Conservation (phyloP, 2,113 vertebrate genomes). For the Trachemys scripta region DNA sequence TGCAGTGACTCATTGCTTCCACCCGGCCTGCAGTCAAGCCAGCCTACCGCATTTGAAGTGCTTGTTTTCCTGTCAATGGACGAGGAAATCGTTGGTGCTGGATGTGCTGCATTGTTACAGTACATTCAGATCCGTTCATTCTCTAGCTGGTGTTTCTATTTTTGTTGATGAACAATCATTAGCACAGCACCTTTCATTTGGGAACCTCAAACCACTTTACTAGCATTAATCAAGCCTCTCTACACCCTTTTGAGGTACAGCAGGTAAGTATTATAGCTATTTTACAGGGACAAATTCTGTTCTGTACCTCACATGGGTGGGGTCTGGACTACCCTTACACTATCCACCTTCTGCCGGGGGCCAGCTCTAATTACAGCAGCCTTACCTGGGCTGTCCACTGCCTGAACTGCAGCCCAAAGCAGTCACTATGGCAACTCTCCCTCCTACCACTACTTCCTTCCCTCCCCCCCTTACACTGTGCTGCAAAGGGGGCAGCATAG, state of each 20-base stretch:
- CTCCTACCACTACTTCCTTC: background rate
- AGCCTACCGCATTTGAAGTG: background rate
- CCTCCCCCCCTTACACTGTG: rapidly evolving
- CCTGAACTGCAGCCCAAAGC: background rate
- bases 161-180: background rate
- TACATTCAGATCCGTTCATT: background rate
- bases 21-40: conserved; percentile 6
- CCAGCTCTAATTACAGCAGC: background rate
- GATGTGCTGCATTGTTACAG: background rate
- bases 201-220: rapidly evolving
- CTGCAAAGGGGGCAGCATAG: background rate
- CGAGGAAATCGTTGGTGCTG: background rate
- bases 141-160: background rate
- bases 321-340: background rate
- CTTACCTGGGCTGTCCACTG: background rate
- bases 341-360: background rate
- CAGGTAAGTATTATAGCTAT: background rate
- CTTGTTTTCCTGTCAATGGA: background rate
- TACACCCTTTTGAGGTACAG: background rate
- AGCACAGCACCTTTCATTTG: background rate
- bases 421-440: background rate
- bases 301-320: background rate
- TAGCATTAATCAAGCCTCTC: background rate
- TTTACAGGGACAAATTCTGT: background rate
- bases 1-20: conserved; percentile 10